These are phyloP conservation scores for Tupaia chinensis DNA, from an alignment of 2,113 vertebrate genomes.

Conservation along the genomic window DNA sequence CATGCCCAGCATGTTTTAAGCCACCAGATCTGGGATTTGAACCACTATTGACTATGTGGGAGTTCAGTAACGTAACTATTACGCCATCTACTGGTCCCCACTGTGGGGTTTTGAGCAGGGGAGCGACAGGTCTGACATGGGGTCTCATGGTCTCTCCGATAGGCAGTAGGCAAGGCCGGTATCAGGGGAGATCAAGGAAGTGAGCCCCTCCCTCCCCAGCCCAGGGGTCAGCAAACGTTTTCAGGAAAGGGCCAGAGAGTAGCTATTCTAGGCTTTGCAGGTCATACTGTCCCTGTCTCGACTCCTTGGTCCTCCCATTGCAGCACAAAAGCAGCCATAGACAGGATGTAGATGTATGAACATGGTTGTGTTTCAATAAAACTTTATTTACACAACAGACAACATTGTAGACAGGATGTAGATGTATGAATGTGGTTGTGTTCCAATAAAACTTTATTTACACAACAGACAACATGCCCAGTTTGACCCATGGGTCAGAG, in stretches of 20 bases:
- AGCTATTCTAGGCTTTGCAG: neutral
- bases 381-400: conserved; percentile 16
- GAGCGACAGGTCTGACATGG: neutral
- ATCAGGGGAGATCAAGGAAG: neutral
- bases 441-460: conserved; percentile 38
- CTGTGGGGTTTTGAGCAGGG: neutral
- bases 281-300: neutral
- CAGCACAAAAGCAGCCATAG: neutral
- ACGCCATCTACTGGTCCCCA: neutral
- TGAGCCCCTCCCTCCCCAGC: neutral
- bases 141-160: neutral
- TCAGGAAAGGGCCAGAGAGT: neutral
- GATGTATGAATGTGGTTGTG: neutral
- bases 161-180: rapidly evolving
- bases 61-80: too few species aligned
- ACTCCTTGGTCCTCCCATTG: neutral
- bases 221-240: neutral
- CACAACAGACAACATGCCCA: neutral
- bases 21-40: too few species aligned
- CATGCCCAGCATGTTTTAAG: too few species aligned
- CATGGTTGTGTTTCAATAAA: neutral
- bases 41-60: too few species aligned
- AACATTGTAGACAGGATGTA: neutral
- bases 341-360: neutral
- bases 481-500: neutral